Evolutionary conservation across 2,888 invertebrate species (phyloP), one percentile per base, ranked within the genome.

Genomic region (Balanococcus diminutus): DNA sequence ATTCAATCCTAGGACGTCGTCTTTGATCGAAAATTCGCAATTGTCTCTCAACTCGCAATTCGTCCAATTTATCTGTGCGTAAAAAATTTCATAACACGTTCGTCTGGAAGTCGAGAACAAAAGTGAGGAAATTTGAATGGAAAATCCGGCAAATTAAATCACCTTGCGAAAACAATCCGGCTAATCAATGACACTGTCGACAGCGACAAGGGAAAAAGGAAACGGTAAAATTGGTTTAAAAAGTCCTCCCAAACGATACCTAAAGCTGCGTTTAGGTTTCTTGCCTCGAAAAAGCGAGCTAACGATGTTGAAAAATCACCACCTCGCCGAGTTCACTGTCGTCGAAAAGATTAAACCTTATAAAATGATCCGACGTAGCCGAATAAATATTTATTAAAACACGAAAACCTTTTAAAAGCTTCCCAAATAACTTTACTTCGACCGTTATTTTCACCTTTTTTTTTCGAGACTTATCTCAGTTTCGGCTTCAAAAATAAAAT

Each of bases 301-400:
- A 67, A 67, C 28, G 61, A 67, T 28, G 61, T 67, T 67, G 61
- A 67, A 67, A 67, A 67, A 67, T 67, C 14, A 28, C 61, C 61
- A 67, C 61, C 61, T 67, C 25, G 3, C 51, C 19, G 51, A 28
- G 61, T 67, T 67, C 61, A 28, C 61, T 28, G 61, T 67, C 61
- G 61, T 67, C 16, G 61, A 67, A 28, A 67, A 67, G 61, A 67
- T 67, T 67, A 67, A 67, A 67, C 61, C 61, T 67, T 67, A 67
- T 67, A 67, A 67, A 67, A 67, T 67, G 28, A 67, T 67, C 28
- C 61, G 61, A 67, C 61, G 61, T 28, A 67, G 61, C 61, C 61
- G 61, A 67, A 67, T 67, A 67, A 67, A 67, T 67, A 67, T 67
- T 67, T 67, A 67, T 67, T 67, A 67, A 67, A 67, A 67, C 61